Conservation (phyloP, 2,113 vertebrate genomes). For the Chloroceryle aenea region DNA sequence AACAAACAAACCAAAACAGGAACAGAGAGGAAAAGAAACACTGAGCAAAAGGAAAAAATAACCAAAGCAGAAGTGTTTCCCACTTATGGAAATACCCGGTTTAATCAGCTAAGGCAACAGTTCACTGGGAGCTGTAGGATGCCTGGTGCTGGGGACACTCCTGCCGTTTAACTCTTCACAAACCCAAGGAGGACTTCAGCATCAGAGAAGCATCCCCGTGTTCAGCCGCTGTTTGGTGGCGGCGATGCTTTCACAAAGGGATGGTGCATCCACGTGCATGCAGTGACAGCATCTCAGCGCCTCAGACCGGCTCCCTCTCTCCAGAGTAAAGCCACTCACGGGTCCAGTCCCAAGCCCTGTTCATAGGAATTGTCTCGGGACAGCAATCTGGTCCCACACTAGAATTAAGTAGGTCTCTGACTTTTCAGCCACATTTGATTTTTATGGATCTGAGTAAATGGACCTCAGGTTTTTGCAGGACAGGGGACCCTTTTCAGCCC, state of each 20-base stretch:
- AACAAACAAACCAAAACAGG: background rate
- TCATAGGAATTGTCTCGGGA: background rate
- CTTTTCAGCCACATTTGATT: background rate
- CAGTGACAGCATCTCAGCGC: background rate
- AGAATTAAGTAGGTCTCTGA: background rate
- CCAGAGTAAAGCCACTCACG: fast-evolving
- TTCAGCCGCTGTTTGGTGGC: fast-evolving
- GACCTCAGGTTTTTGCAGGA: background rate
- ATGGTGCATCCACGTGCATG: fast-evolving
- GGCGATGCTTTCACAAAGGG: background rate
- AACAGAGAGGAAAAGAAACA: slow-evolving; percentile 7
- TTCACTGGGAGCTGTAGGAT: background rate
- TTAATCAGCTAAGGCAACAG: background rate
- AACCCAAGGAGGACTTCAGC: background rate
- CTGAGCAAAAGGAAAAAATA: background rate
- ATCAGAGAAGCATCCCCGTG: fast-evolving
- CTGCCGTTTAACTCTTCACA: background rate
- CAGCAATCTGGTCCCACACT: background rate
- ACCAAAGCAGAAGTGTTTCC: slow-evolving; percentile 24
- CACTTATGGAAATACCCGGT: background rate
- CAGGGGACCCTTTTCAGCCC: background rate
- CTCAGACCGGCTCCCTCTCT: background rate
- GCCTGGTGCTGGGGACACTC: background rate
- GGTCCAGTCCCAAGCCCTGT: background rate
- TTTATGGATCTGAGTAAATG: fast-evolving